phyloP scores from a whole-genome alignment of 2,113 vertebrate species.

The Tupaia chinensis region DNA sequence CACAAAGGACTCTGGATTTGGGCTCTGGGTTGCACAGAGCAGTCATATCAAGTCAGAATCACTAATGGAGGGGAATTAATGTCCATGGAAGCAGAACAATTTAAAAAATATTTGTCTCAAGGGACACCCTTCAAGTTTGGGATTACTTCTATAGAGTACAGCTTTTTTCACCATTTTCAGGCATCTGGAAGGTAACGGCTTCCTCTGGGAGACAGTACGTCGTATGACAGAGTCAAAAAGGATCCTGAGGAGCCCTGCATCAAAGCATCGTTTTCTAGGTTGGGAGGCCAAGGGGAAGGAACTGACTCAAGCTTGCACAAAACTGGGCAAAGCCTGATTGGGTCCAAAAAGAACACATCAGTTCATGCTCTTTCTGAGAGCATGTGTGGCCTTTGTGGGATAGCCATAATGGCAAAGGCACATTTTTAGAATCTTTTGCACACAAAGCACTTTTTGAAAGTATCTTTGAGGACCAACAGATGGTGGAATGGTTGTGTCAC shows the following conservation, averaged over 20 bases:
- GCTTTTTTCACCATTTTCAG: background rate
- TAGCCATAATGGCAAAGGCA: background rate
- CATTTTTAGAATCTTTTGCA: background rate
- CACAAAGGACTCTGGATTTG: background rate
- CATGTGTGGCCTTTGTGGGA: background rate
- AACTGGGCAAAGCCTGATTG: background rate
- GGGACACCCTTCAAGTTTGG: background rate
- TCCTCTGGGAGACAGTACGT: background rate
- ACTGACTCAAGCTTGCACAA: background rate
- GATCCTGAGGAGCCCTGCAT: background rate
- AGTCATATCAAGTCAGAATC: background rate
- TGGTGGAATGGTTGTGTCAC: no score
- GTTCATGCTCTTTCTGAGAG: background rate
- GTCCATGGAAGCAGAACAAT: background rate
- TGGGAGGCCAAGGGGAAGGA: background rate
- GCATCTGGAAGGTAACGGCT: background rate
- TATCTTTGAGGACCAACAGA: background rate
- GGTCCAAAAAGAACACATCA: background rate
- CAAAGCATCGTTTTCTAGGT: background rate
- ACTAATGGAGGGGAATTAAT: background rate
- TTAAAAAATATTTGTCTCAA: constrained; percentile 16
- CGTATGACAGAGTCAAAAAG: background rate
- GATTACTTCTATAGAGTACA: background rate
- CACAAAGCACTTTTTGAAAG: background rate
- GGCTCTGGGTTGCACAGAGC: background rate